A percentile compares a stretch with the other conserved stretches of the same genome.
Conservation (phyloP, 2,113 vertebrate species). For the Podilymbus podiceps region DNA sequence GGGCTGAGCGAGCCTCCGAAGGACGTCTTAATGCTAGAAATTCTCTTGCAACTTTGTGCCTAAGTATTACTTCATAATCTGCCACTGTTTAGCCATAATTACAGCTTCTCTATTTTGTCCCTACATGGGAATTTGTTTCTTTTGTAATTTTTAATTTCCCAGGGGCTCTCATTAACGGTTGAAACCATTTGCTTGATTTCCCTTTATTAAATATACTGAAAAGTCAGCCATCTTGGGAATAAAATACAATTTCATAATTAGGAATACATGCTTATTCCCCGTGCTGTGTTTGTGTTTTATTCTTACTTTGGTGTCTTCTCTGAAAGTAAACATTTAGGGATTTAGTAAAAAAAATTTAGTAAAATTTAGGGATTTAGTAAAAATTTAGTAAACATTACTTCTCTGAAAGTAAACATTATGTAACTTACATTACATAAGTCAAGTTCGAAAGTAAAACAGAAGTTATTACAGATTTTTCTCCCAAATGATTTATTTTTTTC, state of each 20-base stretch:
- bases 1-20: not conserved
- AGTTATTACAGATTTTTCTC: not conserved
- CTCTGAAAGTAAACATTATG: not conserved
- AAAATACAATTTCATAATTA: conserved; percentile 39
- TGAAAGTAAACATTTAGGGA: not conserved
- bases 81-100: conserved; percentile 46
- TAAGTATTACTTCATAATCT: not conserved
- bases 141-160: conserved; percentile 48
- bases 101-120: conserved; percentile 1
- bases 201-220: conserved; percentile 47
- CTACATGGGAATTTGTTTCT: conserved; percentile 1
- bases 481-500: not conserved
- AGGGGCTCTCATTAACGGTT: conserved; percentile 52
- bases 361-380: no score
- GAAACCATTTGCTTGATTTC: conserved; percentile 52
- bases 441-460: not conserved
- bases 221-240: conserved; percentile 40
- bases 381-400: no score
- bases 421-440: no score
- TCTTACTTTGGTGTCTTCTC: not conserved
- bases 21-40: not conserved
- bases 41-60: not conserved
- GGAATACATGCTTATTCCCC: not conserved
- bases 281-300: not conserved
- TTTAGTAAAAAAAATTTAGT: no score